Percentiles rank a stretch among this genome's conserved stretches.
Conservation (phyloP, 2,888 invertebrate genomes). For the Belgica antarctica region DNA sequence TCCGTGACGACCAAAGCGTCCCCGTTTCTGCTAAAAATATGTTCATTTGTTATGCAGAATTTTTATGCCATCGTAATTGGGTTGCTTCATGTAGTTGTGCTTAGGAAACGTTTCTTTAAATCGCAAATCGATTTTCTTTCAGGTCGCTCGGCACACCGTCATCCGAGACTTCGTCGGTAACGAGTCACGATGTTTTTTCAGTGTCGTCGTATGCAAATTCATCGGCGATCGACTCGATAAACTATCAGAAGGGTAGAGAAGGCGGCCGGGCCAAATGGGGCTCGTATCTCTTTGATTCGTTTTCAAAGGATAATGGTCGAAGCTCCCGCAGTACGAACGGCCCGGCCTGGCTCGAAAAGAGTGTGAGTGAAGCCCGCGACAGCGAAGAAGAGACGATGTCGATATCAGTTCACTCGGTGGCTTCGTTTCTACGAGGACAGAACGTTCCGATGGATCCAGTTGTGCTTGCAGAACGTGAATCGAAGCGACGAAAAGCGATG, state of each 20-base stretch:
- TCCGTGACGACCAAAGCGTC: neutral
- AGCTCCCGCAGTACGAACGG: conserved; percentile 41
- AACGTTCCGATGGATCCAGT: conserved; percentile 79
- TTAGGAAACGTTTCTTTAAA: too few relatives aligned
- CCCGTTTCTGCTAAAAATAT: neutral
- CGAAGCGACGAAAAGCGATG: conserved; percentile 75
- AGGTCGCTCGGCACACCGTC: conserved; percentile 47
- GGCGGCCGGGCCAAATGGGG: conserved; percentile 67
- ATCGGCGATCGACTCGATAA: conserved; percentile 48
- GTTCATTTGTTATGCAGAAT: neutral
- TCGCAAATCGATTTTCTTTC: conserved; percentile 1
- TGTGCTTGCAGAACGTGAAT: conserved; percentile 76
- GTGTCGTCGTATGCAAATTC: conserved; percentile 45
- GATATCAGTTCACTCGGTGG: conserved; percentile 23
- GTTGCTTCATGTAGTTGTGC: neutral
- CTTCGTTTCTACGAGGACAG: conserved; percentile 67
- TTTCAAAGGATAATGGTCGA: conserved; percentile 48
- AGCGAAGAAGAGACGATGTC: conserved; percentile 52
- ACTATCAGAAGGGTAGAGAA: conserved; percentile 57
- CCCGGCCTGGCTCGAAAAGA: conserved; percentile 60
- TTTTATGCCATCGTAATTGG: neutral
- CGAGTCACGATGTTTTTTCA: conserved; percentile 52
- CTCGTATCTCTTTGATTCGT: conserved; percentile 67
- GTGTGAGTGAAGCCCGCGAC: conserved; percentile 57
- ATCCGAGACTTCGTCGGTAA: conserved; percentile 47